Evolutionary conservation across 2,797 vertebrate species (phyloP).

Genomic region (Thunnus albacares): DNA sequence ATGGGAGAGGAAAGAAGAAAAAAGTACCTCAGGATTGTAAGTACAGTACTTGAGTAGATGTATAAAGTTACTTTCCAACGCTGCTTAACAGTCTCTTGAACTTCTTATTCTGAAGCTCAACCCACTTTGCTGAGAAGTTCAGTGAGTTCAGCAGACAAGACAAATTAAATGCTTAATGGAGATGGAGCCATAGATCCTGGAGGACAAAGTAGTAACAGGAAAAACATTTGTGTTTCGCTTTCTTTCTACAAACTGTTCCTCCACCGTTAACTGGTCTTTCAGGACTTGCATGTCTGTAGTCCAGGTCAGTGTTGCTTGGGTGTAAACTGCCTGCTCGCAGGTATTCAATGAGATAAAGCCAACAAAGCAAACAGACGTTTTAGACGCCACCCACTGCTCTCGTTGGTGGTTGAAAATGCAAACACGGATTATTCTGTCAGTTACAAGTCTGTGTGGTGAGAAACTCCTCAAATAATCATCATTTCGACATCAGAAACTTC

Average conservation of each 20-base stretch:
- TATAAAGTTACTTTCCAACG: too few relatives aligned
- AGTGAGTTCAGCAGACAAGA: neutral
- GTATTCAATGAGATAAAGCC: constrained; percentile 39
- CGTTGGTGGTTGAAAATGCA: neutral
- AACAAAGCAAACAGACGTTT: constrained; percentile 24
- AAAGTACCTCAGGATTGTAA: too few relatives aligned
- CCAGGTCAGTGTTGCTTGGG: neutral
- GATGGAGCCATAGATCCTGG: neutral
- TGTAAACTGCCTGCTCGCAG: constrained; percentile 22
- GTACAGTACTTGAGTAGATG: too few relatives aligned
- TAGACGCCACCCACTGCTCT: constrained; percentile 21
- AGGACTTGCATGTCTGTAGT: constrained; percentile 14
- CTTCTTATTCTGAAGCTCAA: neutral
- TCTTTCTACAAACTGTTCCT: too few relatives aligned
- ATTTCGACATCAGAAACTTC: neutral
- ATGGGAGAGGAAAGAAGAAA: too few relatives aligned
- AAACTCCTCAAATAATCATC: neutral
- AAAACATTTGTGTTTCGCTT: neutral
- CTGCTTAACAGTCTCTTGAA: too few relatives aligned
- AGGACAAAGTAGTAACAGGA: neutral
- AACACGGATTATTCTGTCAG: constrained; percentile 30
- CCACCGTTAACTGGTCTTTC: constrained; percentile 8
- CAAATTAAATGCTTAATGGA: neutral
- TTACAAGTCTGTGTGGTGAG: neutral
- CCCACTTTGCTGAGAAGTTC: neutral